These are phyloP conservation scores for Furnarius figulus DNA, from an alignment of 2,113 vertebrate genomes.

Conservation along the genomic window DNA sequence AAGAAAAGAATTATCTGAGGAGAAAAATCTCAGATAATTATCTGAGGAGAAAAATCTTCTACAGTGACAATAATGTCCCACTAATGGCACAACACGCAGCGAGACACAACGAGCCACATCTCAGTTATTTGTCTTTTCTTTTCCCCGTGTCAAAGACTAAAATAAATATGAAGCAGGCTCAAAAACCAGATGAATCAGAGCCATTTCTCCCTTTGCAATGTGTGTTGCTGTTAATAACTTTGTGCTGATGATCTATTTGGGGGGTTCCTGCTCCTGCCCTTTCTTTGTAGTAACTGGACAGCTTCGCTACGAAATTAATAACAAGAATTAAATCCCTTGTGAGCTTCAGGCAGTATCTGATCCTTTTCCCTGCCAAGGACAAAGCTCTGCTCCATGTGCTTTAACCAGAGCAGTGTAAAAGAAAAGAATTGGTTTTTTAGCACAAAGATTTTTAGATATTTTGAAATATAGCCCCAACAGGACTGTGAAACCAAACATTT, in stretches of 20 bases:
- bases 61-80: neutral
- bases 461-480: neutral
- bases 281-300: constrained; percentile 5
- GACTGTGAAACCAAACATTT: neutral
- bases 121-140: neutral
- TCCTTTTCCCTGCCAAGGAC: constrained; percentile 30
- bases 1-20: neutral
- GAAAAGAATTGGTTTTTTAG: neutral
- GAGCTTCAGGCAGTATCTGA: constrained; percentile 35
- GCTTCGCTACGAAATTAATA: constrained; percentile 28
- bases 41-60: neutral
- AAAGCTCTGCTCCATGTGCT: neutral
- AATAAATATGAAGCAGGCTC: neutral
- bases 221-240: neutral
- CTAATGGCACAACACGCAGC: neutral
- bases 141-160: neutral
- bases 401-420: neutral
- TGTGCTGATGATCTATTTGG: neutral
- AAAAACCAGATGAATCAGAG: neutral
- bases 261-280: neutral
- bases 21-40: neutral
- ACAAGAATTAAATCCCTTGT: constrained; percentile 36
- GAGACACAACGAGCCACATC: neutral
- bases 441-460: neutral
- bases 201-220: neutral